phyloP scores from a whole-genome alignment of 2,888 invertebrate species.

The Caenorhabditis japonica region DNA sequence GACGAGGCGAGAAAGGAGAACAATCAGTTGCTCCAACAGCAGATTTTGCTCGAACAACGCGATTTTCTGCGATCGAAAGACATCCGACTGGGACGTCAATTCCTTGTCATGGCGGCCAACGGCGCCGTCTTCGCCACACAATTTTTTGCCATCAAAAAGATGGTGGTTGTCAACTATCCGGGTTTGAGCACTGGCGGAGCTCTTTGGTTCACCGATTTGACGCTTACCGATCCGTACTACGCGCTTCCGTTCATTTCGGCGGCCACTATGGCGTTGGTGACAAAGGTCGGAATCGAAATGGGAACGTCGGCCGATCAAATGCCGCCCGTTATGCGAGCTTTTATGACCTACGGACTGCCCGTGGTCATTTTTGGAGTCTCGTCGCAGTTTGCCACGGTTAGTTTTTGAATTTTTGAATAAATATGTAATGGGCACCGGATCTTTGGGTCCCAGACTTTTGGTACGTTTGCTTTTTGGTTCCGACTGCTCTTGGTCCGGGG shows the following conservation, averaged over 20 bases:
- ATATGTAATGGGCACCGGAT: too few species aligned
- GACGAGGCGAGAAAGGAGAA: slow-evolving; percentile 84
- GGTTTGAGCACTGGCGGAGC: slow-evolving; percentile 90
- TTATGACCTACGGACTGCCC: slow-evolving; percentile 72
- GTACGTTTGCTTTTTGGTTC: too few species aligned
- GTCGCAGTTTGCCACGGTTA: slow-evolving; percentile 71
- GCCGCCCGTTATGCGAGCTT: slow-evolving; percentile 67
- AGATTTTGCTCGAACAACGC: slow-evolving; percentile 72
- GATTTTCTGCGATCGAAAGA: slow-evolving; percentile 70
- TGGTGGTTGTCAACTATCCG: slow-evolving; percentile 91
- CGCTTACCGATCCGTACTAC: slow-evolving; percentile 90
- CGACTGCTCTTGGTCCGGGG: too few species aligned
- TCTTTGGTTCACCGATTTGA: slow-evolving; percentile 93
- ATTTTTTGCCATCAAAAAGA: slow-evolving; percentile 88
- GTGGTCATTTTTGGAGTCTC: slow-evolving; percentile 65
- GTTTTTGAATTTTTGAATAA: slow-evolving; percentile 7
- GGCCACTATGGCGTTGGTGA: slow-evolving; percentile 86
- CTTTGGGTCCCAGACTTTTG: too few species aligned
- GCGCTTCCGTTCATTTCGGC: slow-evolving; percentile 89
- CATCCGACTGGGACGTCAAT: slow-evolving; percentile 69
- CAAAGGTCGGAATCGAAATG: slow-evolving; percentile 81
- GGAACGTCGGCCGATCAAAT: slow-evolving; percentile 68
- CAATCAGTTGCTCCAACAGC: slow-evolving; percentile 65
- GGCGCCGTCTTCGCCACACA: slow-evolving; percentile 91
- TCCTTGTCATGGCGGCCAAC: slow-evolving; percentile 78